These are phyloP conservation scores for Odocoileus hemionus DNA, from an alignment of 2,113 vertebrate species.

Conservation along the genomic window DNA sequence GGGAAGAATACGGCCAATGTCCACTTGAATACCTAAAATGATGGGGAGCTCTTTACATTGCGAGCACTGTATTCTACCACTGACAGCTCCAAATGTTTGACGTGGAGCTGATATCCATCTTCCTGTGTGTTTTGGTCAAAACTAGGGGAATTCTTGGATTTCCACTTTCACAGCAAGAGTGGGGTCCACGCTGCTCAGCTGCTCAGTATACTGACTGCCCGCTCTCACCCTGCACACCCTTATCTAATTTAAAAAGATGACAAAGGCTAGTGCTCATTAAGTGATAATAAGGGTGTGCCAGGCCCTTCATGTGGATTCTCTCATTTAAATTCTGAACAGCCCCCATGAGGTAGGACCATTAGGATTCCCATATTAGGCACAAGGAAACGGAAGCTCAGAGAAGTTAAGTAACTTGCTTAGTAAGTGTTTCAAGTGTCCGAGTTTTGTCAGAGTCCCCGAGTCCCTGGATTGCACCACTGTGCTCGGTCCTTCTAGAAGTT, in stretches of 20 bases:
- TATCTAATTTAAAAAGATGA: background rate
- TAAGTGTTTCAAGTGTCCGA: background rate
- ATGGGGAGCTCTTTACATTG: fast-evolving
- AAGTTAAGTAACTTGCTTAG: background rate
- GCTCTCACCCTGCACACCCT: background rate
- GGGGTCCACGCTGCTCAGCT: background rate
- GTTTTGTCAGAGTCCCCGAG: fast-evolving
- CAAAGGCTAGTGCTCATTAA: background rate
- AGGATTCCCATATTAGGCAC: background rate
- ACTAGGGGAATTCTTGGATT: background rate
- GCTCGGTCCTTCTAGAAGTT: background rate
- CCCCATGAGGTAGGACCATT: background rate
- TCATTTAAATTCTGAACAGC: background rate
- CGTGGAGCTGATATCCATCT: background rate
- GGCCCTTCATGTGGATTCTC: background rate
- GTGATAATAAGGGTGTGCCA: background rate
- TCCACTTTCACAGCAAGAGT: background rate
- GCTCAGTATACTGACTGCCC: too few relatives aligned
- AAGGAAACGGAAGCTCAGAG: background rate
- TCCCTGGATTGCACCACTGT: fast-evolving
- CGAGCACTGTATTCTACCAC: too few relatives aligned
- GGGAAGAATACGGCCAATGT: too few relatives aligned
- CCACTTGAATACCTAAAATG: background rate
- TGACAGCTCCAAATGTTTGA: background rate
- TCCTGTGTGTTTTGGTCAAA: background rate